Evolutionary conservation across 2,888 invertebrate genomes (phyloP), one percentile per base, ranked within the genome.

Genomic region (Troglohyphantes excavatus): DNA sequence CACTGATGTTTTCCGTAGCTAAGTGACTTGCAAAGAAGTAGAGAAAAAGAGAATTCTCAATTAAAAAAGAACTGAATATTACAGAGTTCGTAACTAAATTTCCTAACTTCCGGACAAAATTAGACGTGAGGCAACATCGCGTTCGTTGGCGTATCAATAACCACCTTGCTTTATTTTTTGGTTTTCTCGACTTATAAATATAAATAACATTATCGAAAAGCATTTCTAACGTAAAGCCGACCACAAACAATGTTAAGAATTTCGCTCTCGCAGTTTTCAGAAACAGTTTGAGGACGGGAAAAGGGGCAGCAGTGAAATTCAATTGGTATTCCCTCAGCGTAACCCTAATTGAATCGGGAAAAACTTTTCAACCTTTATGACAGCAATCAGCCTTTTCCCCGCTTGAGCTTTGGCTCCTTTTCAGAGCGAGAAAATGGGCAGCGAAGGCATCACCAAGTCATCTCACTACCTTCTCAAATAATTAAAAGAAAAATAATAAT

Each of bases 331-430:
- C 87, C 67, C 67, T 11, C 33, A 23, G 65, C 73, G 67, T n/a
- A 29, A 33, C 6, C 59, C 81, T 88, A 88, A 88, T 88, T 88
- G 81, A 88, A 88, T 88, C 86, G 70, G 59, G 87, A 59, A 79
- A 87, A 81, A n/a, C 73, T 88, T 88, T 88, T 81, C 81, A 88
- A 53, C 81, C 81, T 73, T 88, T 88, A 88, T 81, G 75, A 73
- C 75, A 88, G 87, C 87, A 81, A 88, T 81, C 81, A 72, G 68
- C 63, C 68, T 61, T 76, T 61, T 70, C 70, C 59, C 39, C 19
- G 43, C 61, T 17, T 23, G 53, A 61, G 75, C 59, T 73, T 59
- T 17, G 33, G 65, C 63, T 73, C 72, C 72, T 23, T n/a, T n/a
- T n/a, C n/a, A n/a, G n/a, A 23, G 19, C 72, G 33, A 43, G 79